Evolutionary conservation across 2,797 vertebrate species (phyloP), one percentile per base, ranked within the genome.

Genomic region (Luscinia luscinia): DNA sequence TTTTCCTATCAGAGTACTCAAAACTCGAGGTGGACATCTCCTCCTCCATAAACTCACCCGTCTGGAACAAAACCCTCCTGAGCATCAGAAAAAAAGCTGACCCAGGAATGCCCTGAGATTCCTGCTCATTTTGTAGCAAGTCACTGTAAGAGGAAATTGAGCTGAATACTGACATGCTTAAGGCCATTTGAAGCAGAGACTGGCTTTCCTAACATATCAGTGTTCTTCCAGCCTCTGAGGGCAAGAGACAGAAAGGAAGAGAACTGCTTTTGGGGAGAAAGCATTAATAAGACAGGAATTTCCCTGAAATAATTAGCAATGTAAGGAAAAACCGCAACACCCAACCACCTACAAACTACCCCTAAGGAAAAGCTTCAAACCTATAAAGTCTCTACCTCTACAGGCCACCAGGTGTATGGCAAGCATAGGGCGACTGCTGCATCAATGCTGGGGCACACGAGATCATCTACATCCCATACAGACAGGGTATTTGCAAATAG

Each of bases 391-490:
- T 72, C 38, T 45, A 32, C 18, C 76, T 28, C 32, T n/a, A 68
- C 26, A 76, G 26, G 32, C 46, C n/a, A 66, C 13, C 1, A 1
- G 15, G 9, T n/a, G 11, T 26, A 62, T 6, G 23, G 41, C 36
- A 67, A 75, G 32, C 43, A 66, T 0, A 0, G 9, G 22, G 34
- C 0, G 0, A 46, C 5, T 2, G 2, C 64, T 68, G 32, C 61
- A 70, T 34, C 24, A 63, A 34, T 38, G 61, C 28, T 16, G 46
- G 58, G 83, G n/a, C 13, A 41, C 28, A 26, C 0, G 1, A 40
- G 21, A 69, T 16, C 12, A 41, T 46, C 46, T 63, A 40, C 57
- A 59, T 73, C 57, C 52, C 48, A 69, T 30, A 18, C 0, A 12
- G 36, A 32, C 11, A 13, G 9, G 9, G 34, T 11, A 74, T 67